A percentile compares a stretch with the other conserved stretches of the same genome.
These are phyloP conservation scores for Catostomus latipinnis DNA, from an alignment of 2,797 vertebrate species.

Conservation along the genomic window DNA sequence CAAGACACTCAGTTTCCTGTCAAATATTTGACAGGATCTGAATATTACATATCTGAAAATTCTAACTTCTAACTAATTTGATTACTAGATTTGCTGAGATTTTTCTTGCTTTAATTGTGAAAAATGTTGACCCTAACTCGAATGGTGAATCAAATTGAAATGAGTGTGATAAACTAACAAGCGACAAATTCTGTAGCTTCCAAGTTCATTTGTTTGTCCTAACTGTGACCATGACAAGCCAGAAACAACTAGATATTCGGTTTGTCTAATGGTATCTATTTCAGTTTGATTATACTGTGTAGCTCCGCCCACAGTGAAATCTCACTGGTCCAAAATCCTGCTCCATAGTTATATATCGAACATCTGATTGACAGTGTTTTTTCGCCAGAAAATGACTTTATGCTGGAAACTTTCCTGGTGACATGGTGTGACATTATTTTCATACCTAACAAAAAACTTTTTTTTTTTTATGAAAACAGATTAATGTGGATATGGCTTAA, in stretches of 20 bases:
- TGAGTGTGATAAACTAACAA: not conserved
- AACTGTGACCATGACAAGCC: too few species aligned
- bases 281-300: too few species aligned
- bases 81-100: not conserved
- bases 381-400: not conserved
- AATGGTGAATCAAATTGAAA: not conserved
- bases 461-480: too few species aligned
- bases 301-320: too few species aligned
- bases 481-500: too few species aligned
- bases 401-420: too few species aligned
- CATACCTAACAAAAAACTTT: too few species aligned
- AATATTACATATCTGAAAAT: conserved; percentile 6
- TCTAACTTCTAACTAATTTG: not conserved
- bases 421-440: too few species aligned
- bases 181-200: not conserved
- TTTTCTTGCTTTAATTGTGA: not conserved
- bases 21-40: not conserved
- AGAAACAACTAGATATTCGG: too few species aligned
- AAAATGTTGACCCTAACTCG: not conserved
- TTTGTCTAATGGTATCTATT: too few species aligned
- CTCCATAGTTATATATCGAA: not conserved
- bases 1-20: conserved; percentile 9
- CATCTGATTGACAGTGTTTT: not conserved
- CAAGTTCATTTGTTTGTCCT: too few species aligned
- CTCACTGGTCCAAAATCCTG: too few species aligned